Evolutionary conservation across 2,797 vertebrate species (phyloP).

Genomic region (Enteromius paludinosus): DNA sequence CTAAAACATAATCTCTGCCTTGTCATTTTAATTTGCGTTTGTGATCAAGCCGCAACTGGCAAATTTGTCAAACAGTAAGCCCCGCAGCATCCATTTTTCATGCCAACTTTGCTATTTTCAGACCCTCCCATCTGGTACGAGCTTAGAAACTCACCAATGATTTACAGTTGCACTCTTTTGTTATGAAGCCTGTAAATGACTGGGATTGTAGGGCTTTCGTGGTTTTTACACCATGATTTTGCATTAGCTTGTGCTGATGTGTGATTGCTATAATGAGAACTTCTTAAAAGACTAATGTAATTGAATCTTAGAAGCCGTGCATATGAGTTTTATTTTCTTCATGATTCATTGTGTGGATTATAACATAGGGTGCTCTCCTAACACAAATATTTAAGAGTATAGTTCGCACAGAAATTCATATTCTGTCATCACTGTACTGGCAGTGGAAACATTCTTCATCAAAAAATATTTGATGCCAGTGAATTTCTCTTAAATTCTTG

Average conservation of each 20-base stretch:
- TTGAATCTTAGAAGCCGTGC: conserved; percentile 47
- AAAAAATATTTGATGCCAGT: not conserved
- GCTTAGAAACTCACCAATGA: conserved; percentile 72
- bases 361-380: conserved; percentile 2
- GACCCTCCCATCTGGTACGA: conserved; percentile 74
- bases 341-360: conserved; percentile 16
- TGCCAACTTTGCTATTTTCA: conserved; percentile 73
- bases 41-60: conserved; percentile 65
- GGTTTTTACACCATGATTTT: conserved; percentile 76
- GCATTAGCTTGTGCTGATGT: conserved; percentile 69
- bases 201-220: conserved; percentile 77
- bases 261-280: conserved; percentile 29
- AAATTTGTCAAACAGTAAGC: conserved; percentile 71
- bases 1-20: conserved; percentile 60
- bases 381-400: conserved; percentile 32
- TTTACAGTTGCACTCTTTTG: conserved; percentile 73
- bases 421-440: conserved; percentile 10
- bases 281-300: conserved; percentile 42
- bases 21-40: conserved; percentile 54
- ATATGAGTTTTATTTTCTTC: not conserved
- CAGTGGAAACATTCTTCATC: not conserved
- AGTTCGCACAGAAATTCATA: not conserved
- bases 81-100: conserved; percentile 68
- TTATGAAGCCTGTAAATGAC: conserved; percentile 78
- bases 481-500: not conserved